Base-by-base conservation (phyloP, 53 echinoderm and acorn worm genomes). In the Paelopatides confundens region DNA sequence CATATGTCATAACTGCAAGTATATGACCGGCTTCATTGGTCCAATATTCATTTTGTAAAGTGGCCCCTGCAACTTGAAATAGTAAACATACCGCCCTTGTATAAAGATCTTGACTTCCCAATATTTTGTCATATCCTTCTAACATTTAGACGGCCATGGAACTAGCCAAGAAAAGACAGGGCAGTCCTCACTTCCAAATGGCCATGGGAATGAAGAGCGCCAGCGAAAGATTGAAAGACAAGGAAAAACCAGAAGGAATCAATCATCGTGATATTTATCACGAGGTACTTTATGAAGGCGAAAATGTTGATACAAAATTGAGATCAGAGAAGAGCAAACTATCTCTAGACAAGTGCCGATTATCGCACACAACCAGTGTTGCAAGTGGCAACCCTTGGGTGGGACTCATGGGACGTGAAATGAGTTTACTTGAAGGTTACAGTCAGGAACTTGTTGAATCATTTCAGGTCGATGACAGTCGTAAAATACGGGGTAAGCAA, bases 121-220 rank as follows among this genome's bases (percentile, higher is more conserved):
- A 12, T 43, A 12, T 12, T 43, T 43, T 43, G 8, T 8, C 12
- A 43, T 43, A 12, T 43, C 43, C 43, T 43, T 43, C 43, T 12
- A 43, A 43, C n/a, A n/a, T 43, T 29, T 77, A 96, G 94, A 95
- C 91, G 12, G 88, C 93, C 14, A 32, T 91, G 53, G 91, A 96
- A 85, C 83, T 93, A 18, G 94, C 93, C 3, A 86, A 92, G 39
- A 92, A 90, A 35, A 93, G 91, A 86, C 85, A 95, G 23, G 93
- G 92, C 11, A 95, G 95, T 77, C 89, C 93, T 47, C 95, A 97
- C 51, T 97, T 95, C 86, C 93, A 93, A 50, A 92, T 93, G 90
- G 92, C 95, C 51, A 88, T 92, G 77, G 66, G 92, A n/a, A 69
- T 90, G 35, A 86, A 87, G 34, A 78, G 88, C 3, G 89, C 53